These are phyloP conservation scores for Brenthis hecate DNA, from an alignment of 2,888 invertebrate species.

Conservation along the genomic window DNA sequence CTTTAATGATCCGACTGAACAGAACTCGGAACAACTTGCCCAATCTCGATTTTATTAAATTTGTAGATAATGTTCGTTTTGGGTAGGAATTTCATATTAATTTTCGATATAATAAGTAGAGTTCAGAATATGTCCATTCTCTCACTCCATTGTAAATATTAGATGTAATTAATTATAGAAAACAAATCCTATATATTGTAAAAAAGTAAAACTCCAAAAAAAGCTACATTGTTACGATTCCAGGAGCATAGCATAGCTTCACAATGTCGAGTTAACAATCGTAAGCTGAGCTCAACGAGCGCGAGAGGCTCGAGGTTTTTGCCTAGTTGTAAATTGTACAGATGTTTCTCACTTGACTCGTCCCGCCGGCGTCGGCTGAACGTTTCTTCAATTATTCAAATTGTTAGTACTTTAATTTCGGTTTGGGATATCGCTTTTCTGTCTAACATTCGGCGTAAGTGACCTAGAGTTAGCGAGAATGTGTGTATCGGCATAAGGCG, in stretches of 20 bases:
- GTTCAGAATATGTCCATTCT: conserved; percentile 79
- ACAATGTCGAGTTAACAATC: conserved; percentile 66
- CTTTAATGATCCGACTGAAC: conserved; percentile 17
- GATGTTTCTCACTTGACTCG: conserved; percentile 46
- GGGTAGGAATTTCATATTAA: conserved; percentile 76
- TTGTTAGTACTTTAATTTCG: conserved; percentile 69
- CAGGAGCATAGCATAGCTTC: conserved; percentile 65
- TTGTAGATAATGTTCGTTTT: conserved; percentile 80
- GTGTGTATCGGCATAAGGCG: conserved; percentile 59
- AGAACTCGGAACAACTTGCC: conserved; percentile 39
- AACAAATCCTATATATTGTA: conserved; percentile 82
- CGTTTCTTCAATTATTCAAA: conserved; percentile 42
- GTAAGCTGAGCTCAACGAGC: conserved; percentile 64
- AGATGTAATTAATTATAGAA: conserved; percentile 81
- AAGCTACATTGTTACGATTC: conserved; percentile 78
- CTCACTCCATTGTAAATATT: conserved; percentile 81
- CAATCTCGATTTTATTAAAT: conserved; percentile 66
- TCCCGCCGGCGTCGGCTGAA: conserved; percentile 19
- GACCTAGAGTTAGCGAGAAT: conserved; percentile 64
- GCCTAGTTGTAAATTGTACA: conserved; percentile 50
- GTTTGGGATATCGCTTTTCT: conserved; percentile 69
- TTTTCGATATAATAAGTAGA: conserved; percentile 74
- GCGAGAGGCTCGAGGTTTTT: conserved; percentile 28
- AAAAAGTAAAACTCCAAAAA: conserved; percentile 80
- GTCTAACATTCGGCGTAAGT: not conserved